A percentile compares a stretch with the other conserved stretches of the same genome.
These are phyloP conservation scores for Sebastes baramenuke DNA, from an alignment of 2,797 vertebrate genomes.

Conservation along the genomic window DNA sequence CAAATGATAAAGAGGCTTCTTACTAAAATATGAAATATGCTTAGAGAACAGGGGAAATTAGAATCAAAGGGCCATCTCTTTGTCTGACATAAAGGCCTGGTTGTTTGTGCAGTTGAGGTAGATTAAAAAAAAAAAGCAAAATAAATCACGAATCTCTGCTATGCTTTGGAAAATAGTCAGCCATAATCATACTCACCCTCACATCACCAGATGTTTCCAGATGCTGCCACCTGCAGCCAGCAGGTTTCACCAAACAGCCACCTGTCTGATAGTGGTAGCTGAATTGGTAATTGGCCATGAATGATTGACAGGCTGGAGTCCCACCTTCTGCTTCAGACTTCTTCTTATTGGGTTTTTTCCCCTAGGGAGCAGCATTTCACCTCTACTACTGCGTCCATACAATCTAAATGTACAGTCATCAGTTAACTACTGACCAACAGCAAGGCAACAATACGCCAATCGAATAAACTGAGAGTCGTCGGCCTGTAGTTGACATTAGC, in stretches of 20 bases:
- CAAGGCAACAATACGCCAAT: too few species aligned
- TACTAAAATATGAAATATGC: background rate
- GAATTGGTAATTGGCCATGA: background rate
- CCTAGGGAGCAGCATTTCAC: too few species aligned
- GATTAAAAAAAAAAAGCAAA: too few species aligned
- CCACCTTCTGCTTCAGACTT: too few species aligned
- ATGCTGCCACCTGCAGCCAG: slow-evolving; percentile 3
- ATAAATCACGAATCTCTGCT: background rate
- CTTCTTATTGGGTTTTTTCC: too few species aligned
- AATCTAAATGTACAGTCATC: too few species aligned
- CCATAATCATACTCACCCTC: background rate
- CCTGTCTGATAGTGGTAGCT: background rate
- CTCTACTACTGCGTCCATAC: too few species aligned
- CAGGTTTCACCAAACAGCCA: slow-evolving; percentile 1
- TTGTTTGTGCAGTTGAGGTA: background rate
- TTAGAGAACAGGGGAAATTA: background rate
- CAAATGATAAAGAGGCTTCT: background rate
- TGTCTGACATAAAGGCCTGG: background rate
- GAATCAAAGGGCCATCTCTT: background rate
- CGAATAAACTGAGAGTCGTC: too few species aligned
- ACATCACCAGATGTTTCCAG: slow-evolving; percentile 16
- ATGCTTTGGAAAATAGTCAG: too few species aligned
- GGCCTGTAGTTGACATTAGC: too few species aligned
- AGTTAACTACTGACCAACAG: too few species aligned
- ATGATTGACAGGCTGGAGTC: too few species aligned